Conservation (phyloP, 2,113 vertebrate genomes). For the Colaptes auratus region DNA sequence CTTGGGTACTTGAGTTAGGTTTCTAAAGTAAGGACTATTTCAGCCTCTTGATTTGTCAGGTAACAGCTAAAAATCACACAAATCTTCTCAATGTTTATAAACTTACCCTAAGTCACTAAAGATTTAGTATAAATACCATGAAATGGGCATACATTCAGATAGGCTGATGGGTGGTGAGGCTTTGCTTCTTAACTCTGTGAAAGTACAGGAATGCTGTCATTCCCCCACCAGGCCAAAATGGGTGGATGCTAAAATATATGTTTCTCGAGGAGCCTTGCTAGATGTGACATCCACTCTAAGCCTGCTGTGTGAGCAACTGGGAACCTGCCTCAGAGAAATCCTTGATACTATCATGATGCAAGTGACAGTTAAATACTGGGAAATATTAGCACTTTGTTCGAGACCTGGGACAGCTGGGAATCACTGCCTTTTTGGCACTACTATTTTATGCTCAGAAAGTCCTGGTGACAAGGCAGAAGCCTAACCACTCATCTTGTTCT, state of each 20-base stretch:
- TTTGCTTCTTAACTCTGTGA: not conserved
- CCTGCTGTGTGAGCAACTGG: not conserved
- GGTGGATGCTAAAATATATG: not conserved
- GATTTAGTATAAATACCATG: not conserved
- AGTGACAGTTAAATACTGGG: not conserved
- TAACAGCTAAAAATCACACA: not conserved
- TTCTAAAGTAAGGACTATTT: not conserved
- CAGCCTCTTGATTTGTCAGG: not conserved
- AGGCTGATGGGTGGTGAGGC: not conserved
- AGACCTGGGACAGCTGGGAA: not conserved
- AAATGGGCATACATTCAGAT: not conserved
- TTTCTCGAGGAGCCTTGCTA: not conserved
- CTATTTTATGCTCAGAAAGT: not conserved
- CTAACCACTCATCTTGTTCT: slow-evolving; percentile 8
- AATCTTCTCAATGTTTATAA: not conserved
- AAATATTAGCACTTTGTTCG: not conserved
- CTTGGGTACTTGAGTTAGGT: not conserved
- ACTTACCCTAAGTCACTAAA: not conserved
- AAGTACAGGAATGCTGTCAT: not conserved
- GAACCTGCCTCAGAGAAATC: not conserved
- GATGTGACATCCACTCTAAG: accelerated
- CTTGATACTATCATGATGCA: not conserved
- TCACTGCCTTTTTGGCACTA: not conserved
- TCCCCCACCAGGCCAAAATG: not conserved
- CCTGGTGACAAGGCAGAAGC: slow-evolving; percentile 19